Percentiles rank a stretch among this genome's conserved stretches.
Conservation (phyloP, 2,113 vertebrate species). For the Zapornia atra region DNA sequence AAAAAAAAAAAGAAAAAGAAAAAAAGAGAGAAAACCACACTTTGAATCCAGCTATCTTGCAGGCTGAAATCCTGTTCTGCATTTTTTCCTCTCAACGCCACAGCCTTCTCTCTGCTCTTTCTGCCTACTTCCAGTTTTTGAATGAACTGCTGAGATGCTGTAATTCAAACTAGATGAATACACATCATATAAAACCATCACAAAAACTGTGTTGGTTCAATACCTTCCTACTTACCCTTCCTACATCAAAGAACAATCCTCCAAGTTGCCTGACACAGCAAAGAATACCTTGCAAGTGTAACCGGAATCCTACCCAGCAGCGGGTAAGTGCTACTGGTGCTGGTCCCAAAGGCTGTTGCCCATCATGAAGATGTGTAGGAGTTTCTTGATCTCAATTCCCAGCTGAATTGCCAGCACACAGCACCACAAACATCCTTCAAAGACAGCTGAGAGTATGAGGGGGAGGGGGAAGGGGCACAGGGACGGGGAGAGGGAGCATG, state of each 20-base stretch:
- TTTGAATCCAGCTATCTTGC: background rate
- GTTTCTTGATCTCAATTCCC: background rate
- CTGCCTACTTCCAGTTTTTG: background rate
- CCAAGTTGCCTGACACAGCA: background rate
- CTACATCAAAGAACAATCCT: background rate
- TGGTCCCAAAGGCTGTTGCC: background rate
- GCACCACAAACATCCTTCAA: background rate
- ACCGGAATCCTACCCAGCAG: background rate
- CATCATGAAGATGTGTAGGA: background rate
- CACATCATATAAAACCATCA: background rate
- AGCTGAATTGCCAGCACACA: background rate
- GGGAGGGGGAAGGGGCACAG: no score
- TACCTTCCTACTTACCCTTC: background rate
- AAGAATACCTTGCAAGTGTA: background rate
- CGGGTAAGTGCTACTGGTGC: background rate
- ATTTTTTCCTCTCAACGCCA: background rate
- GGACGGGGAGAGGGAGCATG: no score
- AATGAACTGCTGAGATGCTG: constrained; percentile 17
- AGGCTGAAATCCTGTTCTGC: background rate
- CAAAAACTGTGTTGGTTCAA: background rate
- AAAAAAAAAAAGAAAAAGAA: background rate
- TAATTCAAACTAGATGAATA: constrained; percentile 23
- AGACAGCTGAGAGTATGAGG: background rate
- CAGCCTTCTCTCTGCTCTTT: background rate
- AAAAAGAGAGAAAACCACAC: background rate